Base-by-base conservation (phyloP, 1,140 invertebrate genomes). In the Lutraria rhynchaena region DNA sequence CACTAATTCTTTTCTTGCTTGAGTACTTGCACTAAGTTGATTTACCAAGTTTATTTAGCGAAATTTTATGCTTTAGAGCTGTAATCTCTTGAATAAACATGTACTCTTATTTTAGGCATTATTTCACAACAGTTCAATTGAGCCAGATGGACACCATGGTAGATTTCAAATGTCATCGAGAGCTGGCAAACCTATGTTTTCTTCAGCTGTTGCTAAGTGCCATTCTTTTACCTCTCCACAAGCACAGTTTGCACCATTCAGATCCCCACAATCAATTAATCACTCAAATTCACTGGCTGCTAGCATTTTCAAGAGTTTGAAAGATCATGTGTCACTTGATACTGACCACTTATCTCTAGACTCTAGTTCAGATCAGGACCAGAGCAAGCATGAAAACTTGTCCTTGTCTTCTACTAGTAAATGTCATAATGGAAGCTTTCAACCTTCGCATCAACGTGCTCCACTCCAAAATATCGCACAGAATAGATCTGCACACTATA, bases 181-280 rank as follows among this genome's bases (percentile, higher is more conserved):
- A 31, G 9, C 22, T 2, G 63, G 44, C 35, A 49, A 24, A 33
- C 27, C 61, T 9, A 55, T 77, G 60, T 77, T 37, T n/a, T 46
- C 61, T 19, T 77, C 75, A 3, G 75, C 60, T 29, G 35, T 77
- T 65, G 49, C 61, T 17, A 67, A 37, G n/a, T 11, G 27, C 5
- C 69, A 71, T 37, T n/a, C 3, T 1, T 71, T 55, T 57, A 51
- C 31, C 2, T 55, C 61, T 3, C 44, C 31, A n/a, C n/a, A 33
- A 49, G 53, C 44, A 9, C 46, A 63, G 46, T 65, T 67, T 67
- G 61, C 29, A 7, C 75, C 75, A 53, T 77, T 77, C 35, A 24
- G 44, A 17, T 77, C 49, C 1, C 55, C 71, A 5, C 57, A 58
- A 35, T 27, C 19, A 35, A 9, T 60, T 0, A 58, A 46, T 46